Conservation (phyloP, 2,113 vertebrate species). For the Orthonyx spaldingii region DNA sequence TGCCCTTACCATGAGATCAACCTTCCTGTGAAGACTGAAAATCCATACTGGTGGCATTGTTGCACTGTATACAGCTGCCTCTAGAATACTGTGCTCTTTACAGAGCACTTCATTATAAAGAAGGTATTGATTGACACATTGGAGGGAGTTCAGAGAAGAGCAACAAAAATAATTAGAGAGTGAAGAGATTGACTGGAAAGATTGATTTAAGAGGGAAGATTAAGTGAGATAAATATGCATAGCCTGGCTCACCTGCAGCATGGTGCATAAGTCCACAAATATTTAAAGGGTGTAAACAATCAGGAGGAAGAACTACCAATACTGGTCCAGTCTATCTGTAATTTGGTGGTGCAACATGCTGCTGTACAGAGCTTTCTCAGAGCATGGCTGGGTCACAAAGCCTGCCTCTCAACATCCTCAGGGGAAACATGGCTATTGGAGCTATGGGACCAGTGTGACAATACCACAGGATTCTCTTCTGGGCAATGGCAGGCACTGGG, state of each 20-base stretch:
- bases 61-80: slow-evolving; percentile 5
- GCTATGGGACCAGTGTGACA: accelerated
- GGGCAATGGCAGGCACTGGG: neutral
- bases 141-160: slow-evolving; percentile 64
- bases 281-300: slow-evolving; percentile 39
- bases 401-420: neutral
- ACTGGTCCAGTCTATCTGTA: neutral
- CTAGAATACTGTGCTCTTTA: neutral
- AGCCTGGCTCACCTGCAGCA: slow-evolving; percentile 39
- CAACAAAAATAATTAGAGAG: slow-evolving; percentile 67
- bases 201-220: slow-evolving; percentile 64
- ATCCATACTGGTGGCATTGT: slow-evolving; percentile 7
- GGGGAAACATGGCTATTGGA: neutral
- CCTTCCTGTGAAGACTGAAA: slow-evolving; percentile 30
- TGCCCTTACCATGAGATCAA: neutral
- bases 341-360: neutral
- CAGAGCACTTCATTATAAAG: slow-evolving; percentile 56
- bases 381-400: neutral
- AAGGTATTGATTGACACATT: slow-evolving; percentile 62
- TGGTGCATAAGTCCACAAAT: slow-evolving; percentile 30
- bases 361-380: neutral
- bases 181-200: slow-evolving; percentile 59
- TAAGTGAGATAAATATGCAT: slow-evolving; percentile 63
- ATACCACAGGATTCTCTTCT: neutral
- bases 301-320: neutral